A percentile compares a stretch with the other conserved stretches of the same genome.
These are phyloP conservation scores for Chaetura pelagica DNA, from an alignment of 2,113 vertebrate species.

Conservation along the genomic window DNA sequence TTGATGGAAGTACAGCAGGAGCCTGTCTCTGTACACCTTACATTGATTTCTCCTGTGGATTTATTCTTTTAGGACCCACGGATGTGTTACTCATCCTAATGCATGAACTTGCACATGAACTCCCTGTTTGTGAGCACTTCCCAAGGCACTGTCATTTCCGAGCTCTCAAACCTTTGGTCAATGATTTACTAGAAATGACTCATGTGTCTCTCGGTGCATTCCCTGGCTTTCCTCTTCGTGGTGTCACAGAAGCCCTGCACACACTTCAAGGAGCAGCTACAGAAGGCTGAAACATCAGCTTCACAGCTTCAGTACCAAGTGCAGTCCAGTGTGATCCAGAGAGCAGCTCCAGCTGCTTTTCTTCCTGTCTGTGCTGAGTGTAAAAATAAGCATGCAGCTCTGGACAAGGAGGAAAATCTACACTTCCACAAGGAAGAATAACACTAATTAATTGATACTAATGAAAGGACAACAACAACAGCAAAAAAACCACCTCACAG, in stretches of 20 bases:
- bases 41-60: not conserved
- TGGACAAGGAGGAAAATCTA: not conserved
- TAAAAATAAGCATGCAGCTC: not conserved
- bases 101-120: not conserved
- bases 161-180: not conserved
- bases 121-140: not conserved
- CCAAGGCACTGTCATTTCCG: not conserved
- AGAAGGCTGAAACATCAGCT: not conserved
- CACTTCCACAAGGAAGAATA: not conserved
- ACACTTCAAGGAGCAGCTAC: not conserved
- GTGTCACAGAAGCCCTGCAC: not conserved
- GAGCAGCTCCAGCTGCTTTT: not conserved
- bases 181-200: not conserved
- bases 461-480: not conserved
- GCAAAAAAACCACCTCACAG: not conserved
- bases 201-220: not conserved
- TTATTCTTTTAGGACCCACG: not conserved
- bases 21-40: not conserved
- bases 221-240: not conserved
- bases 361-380: fast-evolving
- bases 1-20: not conserved
- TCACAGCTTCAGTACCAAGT: not conserved
- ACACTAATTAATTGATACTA: not conserved
- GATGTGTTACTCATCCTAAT: fast-evolving
- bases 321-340: not conserved